Conservation (phyloP, 2,113 vertebrate genomes). For the Microtus pennsylvanicus region DNA sequence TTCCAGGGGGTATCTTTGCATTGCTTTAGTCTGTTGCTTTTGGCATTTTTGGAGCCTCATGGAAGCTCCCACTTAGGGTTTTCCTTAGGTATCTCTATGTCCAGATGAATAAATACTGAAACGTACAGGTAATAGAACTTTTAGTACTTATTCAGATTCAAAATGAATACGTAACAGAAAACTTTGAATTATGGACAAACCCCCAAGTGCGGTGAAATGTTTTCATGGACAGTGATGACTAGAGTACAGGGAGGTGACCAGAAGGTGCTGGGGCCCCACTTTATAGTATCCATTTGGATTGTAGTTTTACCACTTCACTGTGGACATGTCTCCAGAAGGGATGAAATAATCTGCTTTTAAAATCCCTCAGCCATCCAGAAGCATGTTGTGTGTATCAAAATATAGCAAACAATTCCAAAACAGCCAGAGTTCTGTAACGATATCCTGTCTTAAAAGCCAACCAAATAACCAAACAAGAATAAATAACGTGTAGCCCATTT, state of each 20-base stretch:
- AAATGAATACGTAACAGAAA: constrained; percentile 24
- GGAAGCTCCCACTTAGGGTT: constrained; percentile 6
- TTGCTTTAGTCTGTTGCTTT: neutral
- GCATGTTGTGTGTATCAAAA: constrained; percentile 14
- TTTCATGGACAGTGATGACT: neutral
- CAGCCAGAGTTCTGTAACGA: neutral
- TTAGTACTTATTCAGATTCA: constrained; percentile 4
- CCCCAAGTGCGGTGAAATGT: neutral
- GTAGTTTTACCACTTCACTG: constrained; percentile 32
- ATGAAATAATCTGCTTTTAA: constrained; percentile 23
- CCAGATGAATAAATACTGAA: neutral
- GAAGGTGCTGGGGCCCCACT: neutral
- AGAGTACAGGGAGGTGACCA: neutral
- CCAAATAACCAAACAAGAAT: neutral
- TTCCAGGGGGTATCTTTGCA: neutral
- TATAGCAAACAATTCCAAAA: neutral
- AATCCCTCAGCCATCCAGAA: neutral
- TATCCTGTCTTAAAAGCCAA: neutral
- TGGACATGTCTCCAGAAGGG: neutral
- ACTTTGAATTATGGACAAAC: neutral
- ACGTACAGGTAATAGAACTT: constrained; percentile 7
- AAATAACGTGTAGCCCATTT: neutral
- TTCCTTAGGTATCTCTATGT: neutral
- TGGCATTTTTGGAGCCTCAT: neutral
- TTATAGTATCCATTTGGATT: neutral